Percentiles rank a stretch among this genome's conserved stretches.
Conservation (phyloP, 2,888 invertebrate species). For the Drymonia ruficornis region DNA sequence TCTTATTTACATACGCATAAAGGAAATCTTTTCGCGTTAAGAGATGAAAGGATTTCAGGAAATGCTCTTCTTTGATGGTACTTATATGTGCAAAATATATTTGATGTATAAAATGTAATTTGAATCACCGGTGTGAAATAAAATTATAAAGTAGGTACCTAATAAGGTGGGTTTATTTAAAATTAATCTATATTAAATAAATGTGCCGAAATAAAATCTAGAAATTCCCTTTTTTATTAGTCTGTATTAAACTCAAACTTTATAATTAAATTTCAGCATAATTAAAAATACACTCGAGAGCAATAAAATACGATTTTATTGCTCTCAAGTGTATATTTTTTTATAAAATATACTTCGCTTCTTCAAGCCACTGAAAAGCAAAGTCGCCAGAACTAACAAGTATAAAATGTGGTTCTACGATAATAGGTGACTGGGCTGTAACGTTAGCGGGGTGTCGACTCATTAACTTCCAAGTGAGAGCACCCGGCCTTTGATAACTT, state of each 20-base stretch:
- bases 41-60: conserved; percentile 29
- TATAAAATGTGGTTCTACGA: conserved; percentile 19
- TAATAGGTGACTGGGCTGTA: conserved; percentile 41
- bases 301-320: too few species aligned
- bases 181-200: too few species aligned
- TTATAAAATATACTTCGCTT: neutral
- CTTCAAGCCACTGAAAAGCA: neutral
- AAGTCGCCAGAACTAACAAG: conserved; percentile 6
- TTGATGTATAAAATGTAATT: neutral
- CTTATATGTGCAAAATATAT: too few species aligned
- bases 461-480: conserved; percentile 71
- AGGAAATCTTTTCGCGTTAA: conserved; percentile 35
- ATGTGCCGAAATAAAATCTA: too few species aligned
- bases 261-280: too few species aligned
- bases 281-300: too few species aligned
- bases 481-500: conserved; percentile 67
- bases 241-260: too few species aligned
- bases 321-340: too few species aligned
- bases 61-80: conserved; percentile 26
- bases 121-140: too few species aligned
- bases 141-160: too few species aligned
- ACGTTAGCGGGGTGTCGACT: conserved; percentile 68
- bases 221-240: too few species aligned
- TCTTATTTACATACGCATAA: conserved; percentile 33
- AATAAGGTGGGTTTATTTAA: too few species aligned